Conservation (phyloP, 2,113 vertebrate species). For the Corythaixoides concolor region DNA sequence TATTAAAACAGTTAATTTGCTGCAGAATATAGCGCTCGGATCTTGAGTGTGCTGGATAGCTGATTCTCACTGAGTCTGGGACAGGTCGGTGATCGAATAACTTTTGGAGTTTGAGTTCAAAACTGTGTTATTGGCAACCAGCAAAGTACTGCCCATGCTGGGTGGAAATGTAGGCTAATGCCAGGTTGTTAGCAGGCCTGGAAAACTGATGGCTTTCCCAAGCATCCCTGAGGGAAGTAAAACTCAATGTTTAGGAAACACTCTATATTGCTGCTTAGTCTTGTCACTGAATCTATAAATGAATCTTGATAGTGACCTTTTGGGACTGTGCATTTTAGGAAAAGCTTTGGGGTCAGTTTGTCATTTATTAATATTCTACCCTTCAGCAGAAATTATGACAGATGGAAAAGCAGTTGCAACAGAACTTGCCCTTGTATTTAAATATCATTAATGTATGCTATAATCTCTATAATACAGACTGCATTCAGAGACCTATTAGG, state of each 20-base stretch:
- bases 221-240: fast-evolving
- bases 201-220: not conserved
- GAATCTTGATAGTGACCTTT: not conserved
- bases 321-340: not conserved
- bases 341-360: not conserved
- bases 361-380: not conserved
- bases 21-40: not conserved
- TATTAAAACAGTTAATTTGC: not conserved
- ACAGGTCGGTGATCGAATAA: not conserved
- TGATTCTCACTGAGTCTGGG: not conserved
- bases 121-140: not conserved
- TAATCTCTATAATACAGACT: not conserved
- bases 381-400: not conserved
- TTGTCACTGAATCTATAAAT: not conserved
- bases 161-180: not conserved
- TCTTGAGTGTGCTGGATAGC: not conserved
- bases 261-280: not conserved
- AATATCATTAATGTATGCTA: not conserved
- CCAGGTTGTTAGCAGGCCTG: not conserved
- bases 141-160: fast-evolving
- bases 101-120: not conserved
- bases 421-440: not conserved
- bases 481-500: not conserved
- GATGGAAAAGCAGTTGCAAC: not conserved
- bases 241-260: not conserved